Base-by-base conservation (phyloP, 2,113 vertebrate species). In the Poecile atricapillus region DNA sequence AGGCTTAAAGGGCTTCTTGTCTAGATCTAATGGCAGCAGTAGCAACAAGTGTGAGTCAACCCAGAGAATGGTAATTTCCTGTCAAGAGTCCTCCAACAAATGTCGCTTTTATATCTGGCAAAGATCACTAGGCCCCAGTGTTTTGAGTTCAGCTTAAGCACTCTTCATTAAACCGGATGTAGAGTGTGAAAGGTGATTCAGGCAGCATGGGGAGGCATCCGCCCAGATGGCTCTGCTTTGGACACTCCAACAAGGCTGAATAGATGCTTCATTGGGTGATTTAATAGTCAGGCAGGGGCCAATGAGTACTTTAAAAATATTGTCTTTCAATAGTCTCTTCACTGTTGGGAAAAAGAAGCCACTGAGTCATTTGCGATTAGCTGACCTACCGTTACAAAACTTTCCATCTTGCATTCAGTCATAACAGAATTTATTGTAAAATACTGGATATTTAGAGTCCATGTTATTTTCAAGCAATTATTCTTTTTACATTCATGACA, bases 281-380 rank as follows among this genome's bases (percentile, higher is more conserved):
- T 97, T 97, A 96, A 96, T 97, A 87, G 93, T 95, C 94, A 94
- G 96, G 91, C 97, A 97, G 91, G 89, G 97, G 98, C 98, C 98
- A 94, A 97, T 30, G 93, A 97, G 97, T 96, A 90, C 97, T 98
- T 98, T 97, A 98, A 99, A 98, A 98, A 99, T 98, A 98, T 98
- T 97, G 98, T 98, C 98, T 98, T 98, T 99, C 99, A 99, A 98
- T 99, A 97, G 98, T 97, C 98, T 98, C 99, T 99, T 99, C 98
- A 99, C 98, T 98, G 97, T 82, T 74, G 95, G 97, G 96, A 98
- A 98, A 98, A 98, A 98, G 97, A 98, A 98, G 98, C 97, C 98
- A 98, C 98, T 98, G 98, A 98, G 97, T 98, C 97, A 98, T 97
- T 98, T 98, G 98, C 95, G 98, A 98, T 98, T 98, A 98, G 98